Evolutionary conservation across 1,140 invertebrate genomes (phyloP), one percentile per base, ranked within the genome.

Genomic region (Cotesia vestalis): DNA sequence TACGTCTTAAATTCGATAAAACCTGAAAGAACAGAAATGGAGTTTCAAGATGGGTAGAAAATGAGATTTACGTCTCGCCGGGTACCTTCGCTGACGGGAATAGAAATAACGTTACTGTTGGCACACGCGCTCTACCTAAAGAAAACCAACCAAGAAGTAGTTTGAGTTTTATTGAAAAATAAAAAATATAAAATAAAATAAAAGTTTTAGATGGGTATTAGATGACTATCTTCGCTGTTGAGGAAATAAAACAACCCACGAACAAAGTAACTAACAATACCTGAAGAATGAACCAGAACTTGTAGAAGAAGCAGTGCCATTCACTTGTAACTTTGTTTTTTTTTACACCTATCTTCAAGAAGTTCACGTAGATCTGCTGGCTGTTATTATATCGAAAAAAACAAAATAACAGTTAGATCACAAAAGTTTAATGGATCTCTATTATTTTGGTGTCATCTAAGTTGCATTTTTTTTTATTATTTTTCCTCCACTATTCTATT

Each of bases 31-130:
- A 17, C 59, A 34, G 64, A 38, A 35, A 20, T 20, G 52, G 46
- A 57, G 46, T 71, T 71, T 66, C 27, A 71, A 61, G 64, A 67
- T 67, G 63, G 64, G 57, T 27, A 57, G 63, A 67, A 67, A 67
- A 67, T 46, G 64, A 72, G 64, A 72, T 72, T 67, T 67, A 67
- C 71, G 63, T 67, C 55, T 61, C 62, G 61, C n/a, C 61, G 61
- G 62, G n/a, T 59, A 46, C 68, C 46, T 60, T 60, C 35, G 51
- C 70, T 71, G 70, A 67, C 71, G 57, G 71, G 55, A 72, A 67
- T 72, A 72, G 64, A 72, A 72, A 71, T 66, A 53, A 36, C 35
- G 62, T 71, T 72, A 61, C 64, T 35, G 38, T 51, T 72, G 64
- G 64, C 55, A 72, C 70, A 66, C 34, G 53, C 53, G 27, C 55